Evolutionary conservation across 1,140 invertebrate genomes (phyloP).

Genomic region (Papilio polytes): DNA sequence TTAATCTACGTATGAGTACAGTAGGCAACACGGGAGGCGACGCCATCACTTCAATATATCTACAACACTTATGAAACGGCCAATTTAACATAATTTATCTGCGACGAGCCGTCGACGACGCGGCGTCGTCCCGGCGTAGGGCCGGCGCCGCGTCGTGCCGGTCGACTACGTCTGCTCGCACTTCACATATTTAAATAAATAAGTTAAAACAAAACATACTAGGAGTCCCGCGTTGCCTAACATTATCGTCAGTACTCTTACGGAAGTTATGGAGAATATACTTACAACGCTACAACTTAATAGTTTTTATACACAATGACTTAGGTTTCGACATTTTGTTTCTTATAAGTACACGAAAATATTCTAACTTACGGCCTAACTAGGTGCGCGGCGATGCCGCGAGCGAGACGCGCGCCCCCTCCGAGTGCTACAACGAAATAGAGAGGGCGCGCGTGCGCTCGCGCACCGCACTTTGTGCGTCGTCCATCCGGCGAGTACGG

Average conservation of each 20-base stretch:
- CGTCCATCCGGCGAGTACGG: slow-evolving; percentile 55
- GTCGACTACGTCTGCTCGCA: slow-evolving; percentile 50
- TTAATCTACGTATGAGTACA: slow-evolving; percentile 73
- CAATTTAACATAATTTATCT: slow-evolving; percentile 72
- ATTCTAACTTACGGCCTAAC: slow-evolving; percentile 80
- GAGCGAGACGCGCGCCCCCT: slow-evolving; percentile 50
- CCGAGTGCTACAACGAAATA: slow-evolving; percentile 46
- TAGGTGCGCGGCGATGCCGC: slow-evolving; percentile 70
- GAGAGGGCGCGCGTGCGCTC: slow-evolving; percentile 54
- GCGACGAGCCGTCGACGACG: slow-evolving; percentile 51
- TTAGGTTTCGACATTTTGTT: slow-evolving; percentile 83
- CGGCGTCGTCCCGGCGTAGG: slow-evolving; percentile 44
- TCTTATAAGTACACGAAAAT: slow-evolving; percentile 82
- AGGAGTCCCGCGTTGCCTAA: slow-evolving; percentile 75
- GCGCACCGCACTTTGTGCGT: slow-evolving; percentile 63
- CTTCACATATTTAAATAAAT: slow-evolving; percentile 74
- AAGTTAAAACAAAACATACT: slow-evolving; percentile 75
- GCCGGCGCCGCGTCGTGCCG: slow-evolving; percentile 48
- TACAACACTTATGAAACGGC: slow-evolving; percentile 68
- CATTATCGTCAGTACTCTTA: slow-evolving; percentile 79
- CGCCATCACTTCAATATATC: slow-evolving; percentile 68
- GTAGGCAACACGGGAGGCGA: slow-evolving; percentile 79
- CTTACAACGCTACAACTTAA: slow-evolving; percentile 80
- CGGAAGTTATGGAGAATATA: slow-evolving; percentile 80
- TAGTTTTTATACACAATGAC: slow-evolving; percentile 83